Base-by-base conservation (phyloP, 2,797 vertebrate species). In the Ptychobarbus kaznakovi region DNA sequence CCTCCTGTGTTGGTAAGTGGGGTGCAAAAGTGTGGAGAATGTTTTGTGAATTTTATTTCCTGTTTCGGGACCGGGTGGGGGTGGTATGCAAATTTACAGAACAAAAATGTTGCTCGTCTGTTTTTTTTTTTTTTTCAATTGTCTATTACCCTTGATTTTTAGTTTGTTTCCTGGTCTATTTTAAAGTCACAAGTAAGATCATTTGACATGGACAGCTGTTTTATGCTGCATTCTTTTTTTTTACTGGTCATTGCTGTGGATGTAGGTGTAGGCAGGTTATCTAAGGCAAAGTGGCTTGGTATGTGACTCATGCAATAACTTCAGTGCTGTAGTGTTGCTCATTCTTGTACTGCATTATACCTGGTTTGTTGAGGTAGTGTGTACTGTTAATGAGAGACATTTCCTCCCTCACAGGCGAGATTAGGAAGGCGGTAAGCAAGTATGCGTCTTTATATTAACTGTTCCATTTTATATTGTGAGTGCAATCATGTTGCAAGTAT, bases 1-100 rank as follows among this genome's bases (percentile, higher is more conserved):
- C 97, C 97, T 98, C 96, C 97, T 99, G 97, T 99, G 97, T 99
- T 96, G 98, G 98, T 99, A 99, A 99, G 98, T 99, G 97, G 96
- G 97, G 91, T 93, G 91, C 81, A 89, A 89, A 95, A 94, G 8
- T 42, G 95, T 96, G 91, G 95, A 95, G 94, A 86, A 58, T 88
- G 58, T 87, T 78, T 79, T 90, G 86, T 86, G 86, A 84, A 85
- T 80, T 86, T 63, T 13, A 74, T 81, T 80, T 92, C 85, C 89
- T 90, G 74, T 79, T 69, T 90, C 88, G 87, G 84, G 80, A 11
- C n/a, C 20, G 80, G 72, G 70, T 38, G 61, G 77, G 84, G 22
- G 28, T 88, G 89, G 46, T 32, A 40, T 88, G 90, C 74, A 86
- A 90, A 91, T 90, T 87, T 86, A 87, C 89, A 87, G 87, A 92